These are phyloP conservation scores for Paradisaea rubra DNA, from an alignment of 2,113 vertebrate species.

Conservation along the genomic window DNA sequence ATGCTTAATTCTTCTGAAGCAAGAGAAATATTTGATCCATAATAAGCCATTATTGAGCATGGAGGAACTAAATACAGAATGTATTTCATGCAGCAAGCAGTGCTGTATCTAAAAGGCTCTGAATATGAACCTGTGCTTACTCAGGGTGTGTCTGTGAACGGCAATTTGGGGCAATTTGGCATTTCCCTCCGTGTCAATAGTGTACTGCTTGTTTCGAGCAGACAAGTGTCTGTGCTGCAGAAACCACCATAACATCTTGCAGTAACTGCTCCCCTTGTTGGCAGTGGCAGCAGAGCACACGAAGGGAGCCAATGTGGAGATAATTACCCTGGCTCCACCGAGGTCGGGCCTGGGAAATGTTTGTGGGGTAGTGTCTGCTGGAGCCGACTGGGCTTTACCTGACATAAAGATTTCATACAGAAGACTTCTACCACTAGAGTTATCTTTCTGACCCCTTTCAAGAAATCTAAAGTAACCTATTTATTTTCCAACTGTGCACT, in stretches of 20 bases:
- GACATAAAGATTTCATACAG: constrained; percentile 33
- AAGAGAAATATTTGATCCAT: not conserved
- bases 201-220: constrained; percentile 17
- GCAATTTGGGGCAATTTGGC: constrained; percentile 35
- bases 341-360: not conserved
- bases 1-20: not conserved
- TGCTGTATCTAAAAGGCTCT: not conserved
- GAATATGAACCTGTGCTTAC: not conserved
- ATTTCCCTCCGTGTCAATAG: constrained; percentile 20
- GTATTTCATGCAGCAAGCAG: not conserved
- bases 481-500: not conserved
- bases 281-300: not conserved
- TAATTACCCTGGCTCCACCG: constrained; percentile 42
- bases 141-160: not conserved
- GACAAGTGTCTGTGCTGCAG: constrained; percentile 14
- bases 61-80: not conserved
- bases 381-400: not conserved
- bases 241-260: not conserved
- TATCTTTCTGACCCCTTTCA: constrained; percentile 18
- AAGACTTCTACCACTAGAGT: not conserved
- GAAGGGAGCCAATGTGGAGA: not conserved
- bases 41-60: not conserved
- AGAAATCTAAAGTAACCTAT: not conserved
- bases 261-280: constrained; percentile 47
- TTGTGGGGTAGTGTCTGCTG: not conserved